Evolutionary conservation across 1,140 invertebrate species (phyloP).

Genomic region (Panagrolaimus sp.): DNA sequence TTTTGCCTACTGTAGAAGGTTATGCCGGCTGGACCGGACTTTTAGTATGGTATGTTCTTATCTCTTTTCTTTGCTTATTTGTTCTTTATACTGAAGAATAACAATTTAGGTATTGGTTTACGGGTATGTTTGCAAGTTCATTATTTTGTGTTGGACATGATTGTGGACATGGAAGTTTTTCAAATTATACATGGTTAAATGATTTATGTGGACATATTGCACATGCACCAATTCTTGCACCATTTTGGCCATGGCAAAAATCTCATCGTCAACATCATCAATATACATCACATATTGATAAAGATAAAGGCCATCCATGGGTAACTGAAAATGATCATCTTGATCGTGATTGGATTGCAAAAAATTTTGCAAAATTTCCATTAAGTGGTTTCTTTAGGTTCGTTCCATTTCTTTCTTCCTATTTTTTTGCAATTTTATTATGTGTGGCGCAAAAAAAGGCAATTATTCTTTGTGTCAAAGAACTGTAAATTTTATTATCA

Average conservation of each 20-base stretch:
- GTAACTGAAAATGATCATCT: slow-evolving; percentile 45
- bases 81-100: not conserved
- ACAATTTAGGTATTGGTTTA: slow-evolving; percentile 54
- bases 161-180: slow-evolving; percentile 62
- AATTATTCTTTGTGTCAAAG: too few species aligned
- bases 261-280: slow-evolving; percentile 57
- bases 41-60: slow-evolving; percentile 37
- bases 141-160: slow-evolving; percentile 62
- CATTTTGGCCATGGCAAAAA: slow-evolving; percentile 54
- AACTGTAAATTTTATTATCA: too few species aligned
- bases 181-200: slow-evolving; percentile 55
- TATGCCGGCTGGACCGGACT: slow-evolving; percentile 38
- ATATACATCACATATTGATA: slow-evolving; percentile 50
- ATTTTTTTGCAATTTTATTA: not conserved
- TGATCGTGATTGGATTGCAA: slow-evolving; percentile 27
- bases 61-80: not conserved
- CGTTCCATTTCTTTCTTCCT: not conserved
- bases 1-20: slow-evolving; percentile 43
- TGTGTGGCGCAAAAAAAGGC: too few species aligned
- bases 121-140: slow-evolving; percentile 61
- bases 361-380: slow-evolving; percentile 49
- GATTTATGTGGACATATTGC: slow-evolving; percentile 52
- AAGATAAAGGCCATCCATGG: slow-evolving; percentile 57
- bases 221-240: slow-evolving; percentile 48
- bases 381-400: slow-evolving; percentile 31